Evolutionary conservation across 2,797 vertebrate genomes (phyloP).

Genomic region (Stomatorhinus walkeri): DNA sequence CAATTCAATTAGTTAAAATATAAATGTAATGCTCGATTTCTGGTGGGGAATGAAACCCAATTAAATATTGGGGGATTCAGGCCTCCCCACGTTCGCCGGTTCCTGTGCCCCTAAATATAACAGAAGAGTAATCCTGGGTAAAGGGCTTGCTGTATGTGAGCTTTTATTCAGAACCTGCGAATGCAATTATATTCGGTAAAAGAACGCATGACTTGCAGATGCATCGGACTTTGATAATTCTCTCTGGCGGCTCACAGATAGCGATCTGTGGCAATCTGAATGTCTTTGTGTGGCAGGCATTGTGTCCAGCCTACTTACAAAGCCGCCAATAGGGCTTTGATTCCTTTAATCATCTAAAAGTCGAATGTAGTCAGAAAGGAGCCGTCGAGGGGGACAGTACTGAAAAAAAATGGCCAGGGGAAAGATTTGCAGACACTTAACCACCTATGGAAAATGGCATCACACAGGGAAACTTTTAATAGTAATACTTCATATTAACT

Average conservation of each 20-base stretch:
- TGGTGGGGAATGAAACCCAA: background rate
- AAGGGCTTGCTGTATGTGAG: background rate
- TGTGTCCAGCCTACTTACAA: background rate
- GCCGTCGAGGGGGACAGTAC: background rate
- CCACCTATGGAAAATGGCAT: background rate
- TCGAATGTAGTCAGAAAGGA: background rate
- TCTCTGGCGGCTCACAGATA: background rate
- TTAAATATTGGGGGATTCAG: background rate
- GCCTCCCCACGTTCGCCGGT: background rate
- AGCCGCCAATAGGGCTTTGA: slow-evolving; percentile 20
- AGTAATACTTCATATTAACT: background rate
- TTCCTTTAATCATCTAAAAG: slow-evolving; percentile 33
- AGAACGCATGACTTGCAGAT: background rate
- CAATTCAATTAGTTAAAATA: background rate
- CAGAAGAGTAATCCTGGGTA: background rate
- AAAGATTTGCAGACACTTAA: background rate
- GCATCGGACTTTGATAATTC: background rate
- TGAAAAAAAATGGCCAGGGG: background rate
- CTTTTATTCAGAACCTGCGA: background rate
- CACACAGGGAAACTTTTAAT: background rate
- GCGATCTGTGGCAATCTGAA: background rate
- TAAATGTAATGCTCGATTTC: background rate
- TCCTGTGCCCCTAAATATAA: background rate
- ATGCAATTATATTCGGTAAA: slow-evolving; percentile 1
- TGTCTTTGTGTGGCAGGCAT: background rate